Conservation (phyloP, 2,113 vertebrate species). For the Garra rufa region DNA sequence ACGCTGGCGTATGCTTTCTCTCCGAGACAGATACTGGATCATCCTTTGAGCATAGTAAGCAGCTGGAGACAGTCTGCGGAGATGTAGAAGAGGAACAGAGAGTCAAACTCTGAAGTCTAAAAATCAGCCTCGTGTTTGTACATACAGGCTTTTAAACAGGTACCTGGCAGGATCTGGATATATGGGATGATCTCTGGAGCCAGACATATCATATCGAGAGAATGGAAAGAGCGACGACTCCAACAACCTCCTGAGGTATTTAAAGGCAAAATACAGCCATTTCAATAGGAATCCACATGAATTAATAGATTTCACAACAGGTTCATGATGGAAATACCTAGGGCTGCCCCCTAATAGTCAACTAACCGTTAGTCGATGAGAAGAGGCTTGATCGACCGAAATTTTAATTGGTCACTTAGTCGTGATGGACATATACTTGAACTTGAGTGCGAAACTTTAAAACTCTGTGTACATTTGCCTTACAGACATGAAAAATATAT, state of each 20-base stretch:
- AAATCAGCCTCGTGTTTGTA: background rate
- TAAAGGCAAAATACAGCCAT: background rate
- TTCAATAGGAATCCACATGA: background rate
- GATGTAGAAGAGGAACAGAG: conserved; percentile 47
- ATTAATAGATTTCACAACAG: background rate
- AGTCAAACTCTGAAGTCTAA: background rate
- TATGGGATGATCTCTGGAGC: conserved; percentile 97
- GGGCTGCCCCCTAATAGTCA: too few species aligned
- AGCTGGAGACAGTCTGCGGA: conserved; percentile 88
- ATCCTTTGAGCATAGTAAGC: conserved; percentile 99
- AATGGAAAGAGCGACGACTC: conserved; percentile 95
- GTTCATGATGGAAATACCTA: background rate
- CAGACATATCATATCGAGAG: conserved; percentile 95
- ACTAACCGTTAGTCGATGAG: too few species aligned
- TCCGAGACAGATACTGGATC: conserved; percentile 98
- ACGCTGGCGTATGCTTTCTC: conserved; percentile 97
- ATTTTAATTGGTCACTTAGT: too few species aligned
- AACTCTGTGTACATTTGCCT: too few species aligned
- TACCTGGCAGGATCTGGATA: conserved; percentile 98
- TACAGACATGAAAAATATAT: too few species aligned
- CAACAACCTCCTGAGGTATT: conserved; percentile 88
- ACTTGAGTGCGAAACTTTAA: too few species aligned
- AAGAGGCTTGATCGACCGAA: too few species aligned
- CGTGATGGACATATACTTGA: too few species aligned
- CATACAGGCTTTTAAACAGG: background rate